Base-by-base conservation (phyloP, 2,888 invertebrate genomes). In the Selenia dentaria region DNA sequence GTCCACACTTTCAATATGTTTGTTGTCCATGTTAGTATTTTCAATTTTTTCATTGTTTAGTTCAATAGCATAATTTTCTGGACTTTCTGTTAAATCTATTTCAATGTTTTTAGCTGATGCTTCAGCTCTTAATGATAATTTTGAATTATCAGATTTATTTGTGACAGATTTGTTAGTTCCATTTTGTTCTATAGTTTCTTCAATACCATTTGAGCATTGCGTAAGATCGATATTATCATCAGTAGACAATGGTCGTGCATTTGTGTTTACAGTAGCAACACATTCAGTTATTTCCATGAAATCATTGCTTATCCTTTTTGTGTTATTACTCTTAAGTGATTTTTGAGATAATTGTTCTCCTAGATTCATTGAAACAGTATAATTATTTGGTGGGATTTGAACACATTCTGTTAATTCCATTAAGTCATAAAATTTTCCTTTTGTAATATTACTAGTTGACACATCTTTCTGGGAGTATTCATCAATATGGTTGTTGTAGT, bases 271-370 rank as follows among this genome's bases (percentile, higher is more conserved):
- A 13, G 52, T 46, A 24, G 54, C 55, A 36, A 80, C 65, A 74
- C 86, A 86, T 34, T 81, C 67, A 40, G 86, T 84, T 0, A 84
- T 70, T 57, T 87, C 85, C 83, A 87, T 83, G 39, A 73, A 68
- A 64, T 86, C 80, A 70, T 80, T 64, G 2, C 75, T 74, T 53
- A 54, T 74, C 37, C 68, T 71, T 55, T 63, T 77, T 3, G 73
- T 79, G 27, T 52, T 12, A 58, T 78, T 55, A 22, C 2, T 2
- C 8, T 8, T 22, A 8, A 22, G 2, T 6, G 22, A 22, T n/a
- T 44, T 64, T 54, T 70, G 62, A 20, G 64, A 64, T 22, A 59
- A 10, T 13, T 61, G 63, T 40, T 51, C 38, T 18, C 18, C 9
- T 12, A 16, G 2, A 25, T 26, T 24, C n/a, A 8, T 8, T 6